Percentiles rank a stretch among this genome's conserved stretches.
phyloP scores from a whole-genome alignment of 2,888 invertebrate species.

The Venusia cambrica region DNA sequence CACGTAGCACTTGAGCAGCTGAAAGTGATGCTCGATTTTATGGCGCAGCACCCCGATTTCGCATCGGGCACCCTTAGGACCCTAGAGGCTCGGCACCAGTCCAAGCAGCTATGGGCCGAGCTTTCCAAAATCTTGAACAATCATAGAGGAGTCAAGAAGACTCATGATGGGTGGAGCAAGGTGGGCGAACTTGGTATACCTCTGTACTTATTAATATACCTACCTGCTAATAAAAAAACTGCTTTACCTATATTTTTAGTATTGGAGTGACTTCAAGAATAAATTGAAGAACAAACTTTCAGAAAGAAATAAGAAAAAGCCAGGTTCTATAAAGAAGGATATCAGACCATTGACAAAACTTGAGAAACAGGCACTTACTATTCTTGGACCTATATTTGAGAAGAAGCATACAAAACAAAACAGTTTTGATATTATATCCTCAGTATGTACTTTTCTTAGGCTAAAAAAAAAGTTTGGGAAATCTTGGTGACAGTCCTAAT shows the following conservation, averaged over 20 bases:
- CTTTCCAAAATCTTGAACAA: slow-evolving; percentile 51
- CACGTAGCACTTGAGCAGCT: slow-evolving; percentile 57
- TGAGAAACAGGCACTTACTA: slow-evolving; percentile 52
- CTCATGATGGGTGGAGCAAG: slow-evolving; percentile 62
- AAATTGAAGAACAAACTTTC: slow-evolving; percentile 57
- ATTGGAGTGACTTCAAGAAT: slow-evolving; percentile 67
- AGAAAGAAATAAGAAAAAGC: slow-evolving; percentile 40
- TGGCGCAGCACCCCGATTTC: slow-evolving; percentile 58
- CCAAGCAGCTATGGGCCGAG: slow-evolving; percentile 55
- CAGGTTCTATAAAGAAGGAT: slow-evolving; percentile 36
- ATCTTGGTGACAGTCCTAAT: no score
- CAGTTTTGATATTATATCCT: slow-evolving; percentile 29
- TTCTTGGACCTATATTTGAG: slow-evolving; percentile 55
- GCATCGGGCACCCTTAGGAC: slow-evolving; percentile 52
- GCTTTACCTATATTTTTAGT: slow-evolving; percentile 41
- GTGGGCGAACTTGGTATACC: no score
- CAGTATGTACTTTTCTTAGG: slow-evolving; percentile 38
- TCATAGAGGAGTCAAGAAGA: slow-evolving; percentile 47
- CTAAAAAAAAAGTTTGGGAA: no score
- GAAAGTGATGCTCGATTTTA: slow-evolving; percentile 57
- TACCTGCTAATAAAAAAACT: neutral
- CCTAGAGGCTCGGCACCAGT: slow-evolving; percentile 51
- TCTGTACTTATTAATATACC: slow-evolving; percentile 35
- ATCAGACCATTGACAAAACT: slow-evolving; percentile 50
- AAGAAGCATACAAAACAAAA: slow-evolving; percentile 32